phyloP scores from a whole-genome alignment of 2,797 vertebrate species.

The Macroramphosus scolopax region DNA sequence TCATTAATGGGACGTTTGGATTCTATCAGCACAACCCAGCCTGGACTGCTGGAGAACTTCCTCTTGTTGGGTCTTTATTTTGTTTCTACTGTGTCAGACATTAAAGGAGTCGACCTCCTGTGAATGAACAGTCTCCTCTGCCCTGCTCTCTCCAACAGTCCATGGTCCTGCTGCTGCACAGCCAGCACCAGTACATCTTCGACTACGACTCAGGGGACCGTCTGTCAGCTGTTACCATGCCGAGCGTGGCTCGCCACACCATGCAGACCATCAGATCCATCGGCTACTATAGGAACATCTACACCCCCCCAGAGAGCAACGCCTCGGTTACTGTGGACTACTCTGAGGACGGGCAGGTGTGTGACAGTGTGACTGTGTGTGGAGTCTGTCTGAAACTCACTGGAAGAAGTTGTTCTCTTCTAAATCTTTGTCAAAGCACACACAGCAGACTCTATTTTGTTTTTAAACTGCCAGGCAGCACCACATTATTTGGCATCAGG shows the following conservation, averaged over 20 bases:
- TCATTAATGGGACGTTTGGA: too few relatives aligned
- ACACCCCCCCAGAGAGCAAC: slow-evolving; percentile 96
- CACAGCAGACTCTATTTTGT: too few relatives aligned
- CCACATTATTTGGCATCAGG: too few relatives aligned
- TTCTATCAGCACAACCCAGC: too few relatives aligned
- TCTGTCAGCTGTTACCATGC: slow-evolving; percentile 97
- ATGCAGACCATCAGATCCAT: slow-evolving; percentile 98
- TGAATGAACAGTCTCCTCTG: slow-evolving; percentile 15
- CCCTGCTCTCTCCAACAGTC: slow-evolving; percentile 79
- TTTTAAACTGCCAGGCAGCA: too few relatives aligned
- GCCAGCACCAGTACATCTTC: slow-evolving; percentile 98
- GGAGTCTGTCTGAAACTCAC: too few relatives aligned
- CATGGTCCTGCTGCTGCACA: slow-evolving; percentile 97
- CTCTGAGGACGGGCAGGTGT: slow-evolving; percentile 82
- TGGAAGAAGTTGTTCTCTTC: too few relatives aligned
- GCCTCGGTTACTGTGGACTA: slow-evolving; percentile 96
- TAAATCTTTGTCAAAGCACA: too few relatives aligned
- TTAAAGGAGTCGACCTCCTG: too few relatives aligned
- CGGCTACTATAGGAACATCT: slow-evolving; percentile 98
- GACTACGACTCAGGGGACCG: slow-evolving; percentile 92
- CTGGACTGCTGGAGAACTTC: too few relatives aligned
- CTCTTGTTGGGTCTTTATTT: too few relatives aligned
- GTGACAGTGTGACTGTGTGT: too few relatives aligned
- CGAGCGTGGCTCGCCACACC: slow-evolving; percentile 95
- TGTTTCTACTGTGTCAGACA: slow-evolving; percentile 15